Base-by-base conservation (phyloP, 2,113 vertebrate genomes). In the Oophaga pumilio region DNA sequence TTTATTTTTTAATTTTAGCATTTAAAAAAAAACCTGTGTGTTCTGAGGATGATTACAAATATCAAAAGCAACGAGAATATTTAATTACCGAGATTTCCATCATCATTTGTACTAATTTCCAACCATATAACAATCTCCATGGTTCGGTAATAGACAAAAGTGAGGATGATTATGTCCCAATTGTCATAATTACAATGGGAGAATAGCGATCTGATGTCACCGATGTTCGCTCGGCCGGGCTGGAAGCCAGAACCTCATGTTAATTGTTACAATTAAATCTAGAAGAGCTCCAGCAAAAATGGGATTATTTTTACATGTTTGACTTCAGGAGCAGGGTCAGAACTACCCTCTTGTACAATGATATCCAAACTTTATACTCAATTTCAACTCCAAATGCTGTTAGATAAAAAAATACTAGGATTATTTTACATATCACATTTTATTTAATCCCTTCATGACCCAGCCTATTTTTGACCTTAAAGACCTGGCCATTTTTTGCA, bases 191-290 rank as follows among this genome's bases (percentile, higher is more conserved):
- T 82, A 82, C 80, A 82, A 52, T 14, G 17, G 49, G 52, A 68
- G 20, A 68, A 66, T 24, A 82, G 43, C 33, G 49, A 66, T 82
- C 50, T 49, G 20, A 68, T 82, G 60, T 66, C 43, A 82, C 80
- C 49, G 22, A 22, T 52, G 49, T 52, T 24, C 43, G 80, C 62
- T 50, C 33, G 20, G n/a, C 80, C n/a, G 62, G 80, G 80, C 60
- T 26, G 22, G 64, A 52, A 2, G 80, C 80, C 80, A 68, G 49
- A 68, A 66, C 43, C 60, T 15, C 15, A 18, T 52, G 26, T 62
- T 82, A 82, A 82, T 82, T 82, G 80, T 66, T 82, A 50, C 60
- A 68, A 66, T 82, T 82, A 82, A 64, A n/a, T 52, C 80, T 50
- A 66, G 20, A 82, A n/a, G 43, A 50, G 60, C 80, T 68, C 12